Percentiles rank a stretch among this genome's conserved stretches.
phyloP scores from a whole-genome alignment of 2,797 vertebrate species.

The Nasua narica region DNA sequence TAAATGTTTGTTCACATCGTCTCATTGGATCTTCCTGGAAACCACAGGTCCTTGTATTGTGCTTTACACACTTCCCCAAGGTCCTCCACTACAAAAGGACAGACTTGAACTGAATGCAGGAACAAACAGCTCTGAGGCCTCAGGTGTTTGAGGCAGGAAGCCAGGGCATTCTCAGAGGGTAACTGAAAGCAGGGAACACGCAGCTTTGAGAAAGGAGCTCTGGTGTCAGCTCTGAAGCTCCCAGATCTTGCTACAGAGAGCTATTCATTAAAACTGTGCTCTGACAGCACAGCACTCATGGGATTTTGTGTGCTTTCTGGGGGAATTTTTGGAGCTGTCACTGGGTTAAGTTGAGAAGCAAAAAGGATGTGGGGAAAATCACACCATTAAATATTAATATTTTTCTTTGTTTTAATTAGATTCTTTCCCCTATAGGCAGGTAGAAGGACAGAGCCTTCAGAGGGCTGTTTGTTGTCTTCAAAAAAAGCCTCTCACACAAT shows the following conservation, averaged over 20 bases:
- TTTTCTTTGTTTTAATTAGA: slow-evolving; percentile 80
- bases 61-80: accelerated
- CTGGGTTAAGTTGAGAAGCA: slow-evolving; percentile 50
- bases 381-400: slow-evolving; percentile 64
- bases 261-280: neutral
- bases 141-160: neutral
- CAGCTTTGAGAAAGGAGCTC: neutral
- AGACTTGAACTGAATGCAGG: accelerated
- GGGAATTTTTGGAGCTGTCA: slow-evolving; percentile 9
- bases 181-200: accelerated
- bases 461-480: slow-evolving; percentile 74
- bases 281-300: neutral
- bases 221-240: neutral
- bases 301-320: neutral
- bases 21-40: neutral
- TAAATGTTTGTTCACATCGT: neutral
- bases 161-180: neutral
- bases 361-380: slow-evolving; percentile 35
- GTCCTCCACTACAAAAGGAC: neutral
- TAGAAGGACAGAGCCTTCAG: slow-evolving; percentile 78
- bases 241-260: neutral
- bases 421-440: slow-evolving; percentile 67
- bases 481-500: slow-evolving; percentile 73
- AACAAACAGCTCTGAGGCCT: neutral
- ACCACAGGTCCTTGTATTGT: accelerated